Base-by-base conservation (phyloP, 2,888 invertebrate species). In the Dastarcus helophoroides region DNA sequence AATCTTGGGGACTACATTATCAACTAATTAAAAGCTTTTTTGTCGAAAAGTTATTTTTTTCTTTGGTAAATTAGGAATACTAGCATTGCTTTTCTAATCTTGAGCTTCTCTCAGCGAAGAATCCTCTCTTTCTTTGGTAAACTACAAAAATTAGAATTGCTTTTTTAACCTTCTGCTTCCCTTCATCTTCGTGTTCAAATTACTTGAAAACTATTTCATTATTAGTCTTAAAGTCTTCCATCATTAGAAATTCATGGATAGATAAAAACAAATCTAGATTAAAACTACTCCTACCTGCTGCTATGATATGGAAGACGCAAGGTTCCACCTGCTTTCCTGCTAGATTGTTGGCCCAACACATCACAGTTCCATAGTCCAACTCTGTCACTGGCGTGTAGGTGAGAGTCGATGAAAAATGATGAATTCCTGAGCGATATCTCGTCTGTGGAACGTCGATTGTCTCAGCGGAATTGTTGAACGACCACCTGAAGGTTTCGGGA, bases 381-480 rank as follows among this genome's bases (percentile, higher is more conserved):
- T 83, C 83, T 3, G 71, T 67, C 26, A 75, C 71, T 7, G 89
- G 86, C 3, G 75, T 79, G 58, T 83, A 86, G 5, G 76, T 76
- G 29, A 86, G 67, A 4, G 79, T 76, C 26, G 76, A 83, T 34
- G 68, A 67, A 35, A 73, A 61, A 17, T 57, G 68, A 13, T 60
- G 56, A 3, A 65, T 51, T 29, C 65, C 67, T 9, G 67, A 56
- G 11, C 65, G 64, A 58, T 74, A 82, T 43, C 79, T 76, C 45
- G 70, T 68, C 44, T 71, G 71, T 22, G 78, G 73, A 52, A 88
- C 75, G 51, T 86, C 84, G 39, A 76, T 69, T 44, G 76, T 76
- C 54, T 85, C 84, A 42, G 82, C 77, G 21, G 86, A 83, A 63
- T 86, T 89, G 65, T 91, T 91, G 58, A 90, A 82, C 14, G 79